Conservation (phyloP, 2,113 vertebrate genomes). For the Nestor notabilis region DNA sequence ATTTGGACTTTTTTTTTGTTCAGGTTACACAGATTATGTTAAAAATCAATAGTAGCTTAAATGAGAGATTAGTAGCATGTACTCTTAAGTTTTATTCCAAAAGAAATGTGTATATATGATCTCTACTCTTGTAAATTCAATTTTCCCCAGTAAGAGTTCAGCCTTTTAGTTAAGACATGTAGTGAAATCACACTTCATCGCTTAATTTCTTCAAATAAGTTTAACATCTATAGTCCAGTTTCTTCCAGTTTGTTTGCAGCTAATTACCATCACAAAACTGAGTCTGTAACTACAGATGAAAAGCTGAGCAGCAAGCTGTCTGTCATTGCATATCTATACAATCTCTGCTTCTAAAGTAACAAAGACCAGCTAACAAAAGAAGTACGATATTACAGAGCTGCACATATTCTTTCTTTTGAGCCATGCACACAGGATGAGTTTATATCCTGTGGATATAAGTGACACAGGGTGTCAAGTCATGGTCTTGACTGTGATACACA, state of each 20-base stretch:
- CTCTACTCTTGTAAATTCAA: background rate
- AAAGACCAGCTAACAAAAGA: background rate
- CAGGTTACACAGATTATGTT: background rate
- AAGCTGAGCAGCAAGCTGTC: background rate
- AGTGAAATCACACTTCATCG: background rate
- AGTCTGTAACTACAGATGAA: slow-evolving; percentile 6
- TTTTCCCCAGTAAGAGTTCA: background rate
- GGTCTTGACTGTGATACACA: background rate
- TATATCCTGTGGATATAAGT: background rate
- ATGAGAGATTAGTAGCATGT: background rate
- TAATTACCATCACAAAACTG: slow-evolving; percentile 9
- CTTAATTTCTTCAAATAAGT: slow-evolving; percentile 38
- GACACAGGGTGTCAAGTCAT: background rate
- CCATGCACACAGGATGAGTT: background rate
- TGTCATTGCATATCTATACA: background rate
- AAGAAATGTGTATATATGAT: background rate
- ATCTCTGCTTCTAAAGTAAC: slow-evolving; percentile 9
- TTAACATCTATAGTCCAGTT: background rate
- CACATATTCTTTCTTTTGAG: background rate
- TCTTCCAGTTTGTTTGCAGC: background rate
- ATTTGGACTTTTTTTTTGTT: background rate
- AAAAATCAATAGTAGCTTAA: background rate
- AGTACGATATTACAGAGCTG: background rate
- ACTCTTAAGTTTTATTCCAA: background rate
- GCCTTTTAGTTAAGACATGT: background rate